Base-by-base conservation (phyloP, 2,113 vertebrate species). In the Lagopus leucura region DNA sequence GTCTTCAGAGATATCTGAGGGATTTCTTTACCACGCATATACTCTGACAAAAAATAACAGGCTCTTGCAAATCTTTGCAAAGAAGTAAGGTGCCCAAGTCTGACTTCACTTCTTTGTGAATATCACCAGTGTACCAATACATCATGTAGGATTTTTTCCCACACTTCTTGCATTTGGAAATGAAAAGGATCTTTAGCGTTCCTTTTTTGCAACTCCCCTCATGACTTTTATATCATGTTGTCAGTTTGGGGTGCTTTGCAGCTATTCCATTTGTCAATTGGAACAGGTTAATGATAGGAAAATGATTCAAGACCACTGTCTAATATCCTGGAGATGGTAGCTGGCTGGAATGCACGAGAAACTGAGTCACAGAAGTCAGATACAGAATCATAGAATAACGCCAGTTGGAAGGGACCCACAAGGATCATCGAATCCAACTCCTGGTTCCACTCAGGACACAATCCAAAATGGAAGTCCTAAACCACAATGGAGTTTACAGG, bases 401-500 rank as follows among this genome's bases (percentile, higher is more conserved):
- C 52, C 5, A 13, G 8, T 28, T 54, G 27, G 15, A 54, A 54
- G 27, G 27, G 52, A 28, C 8, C 52, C 27, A 27, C 16, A 54
- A 28, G 52, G 52, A 54, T 54, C 27, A 54, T 9, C 3, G 14
- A 54, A 15, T 54, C 52, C 52, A 54, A 54, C 52, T 54, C 25
- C 52, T 54, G 52, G 14, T 28, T 54, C 52, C 27, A 47, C 11
- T 81, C 52, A 57, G 32, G 18, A 71, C 5, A 25, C 5, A 83
- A 63, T 38, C 25, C 50, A 71, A 40, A 54, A 75, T 38, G 16
- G 38, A 83, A 73, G 42, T 43, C 48, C 38, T 69, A 58, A 91
- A 0, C 8, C 0, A 1, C 28, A 67, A 8, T 2, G 7, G 5
- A 45, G 12, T 50, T 85, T 45, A 77, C 25, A 58, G 20, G 55